Conservation (phyloP, 2,888 invertebrate species). For the Argyra leucocephala region DNA sequence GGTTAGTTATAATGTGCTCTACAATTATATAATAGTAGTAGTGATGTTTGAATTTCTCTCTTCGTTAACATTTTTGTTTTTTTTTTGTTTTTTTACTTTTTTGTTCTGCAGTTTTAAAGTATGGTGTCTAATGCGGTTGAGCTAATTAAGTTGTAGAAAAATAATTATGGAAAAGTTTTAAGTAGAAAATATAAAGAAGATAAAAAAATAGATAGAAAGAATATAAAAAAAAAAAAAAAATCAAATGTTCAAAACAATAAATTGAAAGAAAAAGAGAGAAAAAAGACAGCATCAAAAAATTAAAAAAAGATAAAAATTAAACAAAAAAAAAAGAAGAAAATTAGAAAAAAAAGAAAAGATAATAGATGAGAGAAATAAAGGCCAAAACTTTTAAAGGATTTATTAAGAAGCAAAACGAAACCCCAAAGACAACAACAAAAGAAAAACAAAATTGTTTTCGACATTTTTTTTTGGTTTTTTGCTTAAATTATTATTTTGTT, state of each 20-base stretch:
- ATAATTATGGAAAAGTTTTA: neutral
- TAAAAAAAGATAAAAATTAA: too few relatives aligned
- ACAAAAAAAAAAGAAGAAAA: neutral
- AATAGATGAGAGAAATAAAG: neutral
- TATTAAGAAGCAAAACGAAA: too few relatives aligned
- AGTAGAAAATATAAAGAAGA: neutral
- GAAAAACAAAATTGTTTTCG: too few relatives aligned
- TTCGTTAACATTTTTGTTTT: neutral
- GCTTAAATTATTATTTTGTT: too few relatives aligned
- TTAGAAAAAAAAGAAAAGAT: neutral
- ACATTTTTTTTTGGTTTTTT: neutral
- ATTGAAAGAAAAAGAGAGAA: too few relatives aligned
- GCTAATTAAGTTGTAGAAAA: neutral
- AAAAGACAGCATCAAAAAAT: too few relatives aligned
- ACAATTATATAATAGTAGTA: too few relatives aligned
- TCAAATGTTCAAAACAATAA: neutral
- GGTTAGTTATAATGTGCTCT: too few relatives aligned
- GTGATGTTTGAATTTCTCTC: too few relatives aligned
- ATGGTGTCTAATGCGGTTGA: slow-evolving; percentile 1
- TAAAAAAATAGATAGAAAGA: too few relatives aligned
- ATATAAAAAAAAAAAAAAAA: neutral
- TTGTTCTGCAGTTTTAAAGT: neutral
- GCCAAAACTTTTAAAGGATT: slow-evolving; percentile 1
- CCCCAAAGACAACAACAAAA: too few relatives aligned
- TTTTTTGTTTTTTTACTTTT: neutral